These are phyloP conservation scores for Mus spicilegus DNA, from an alignment of 2,113 vertebrate genomes.

Conservation along the genomic window DNA sequence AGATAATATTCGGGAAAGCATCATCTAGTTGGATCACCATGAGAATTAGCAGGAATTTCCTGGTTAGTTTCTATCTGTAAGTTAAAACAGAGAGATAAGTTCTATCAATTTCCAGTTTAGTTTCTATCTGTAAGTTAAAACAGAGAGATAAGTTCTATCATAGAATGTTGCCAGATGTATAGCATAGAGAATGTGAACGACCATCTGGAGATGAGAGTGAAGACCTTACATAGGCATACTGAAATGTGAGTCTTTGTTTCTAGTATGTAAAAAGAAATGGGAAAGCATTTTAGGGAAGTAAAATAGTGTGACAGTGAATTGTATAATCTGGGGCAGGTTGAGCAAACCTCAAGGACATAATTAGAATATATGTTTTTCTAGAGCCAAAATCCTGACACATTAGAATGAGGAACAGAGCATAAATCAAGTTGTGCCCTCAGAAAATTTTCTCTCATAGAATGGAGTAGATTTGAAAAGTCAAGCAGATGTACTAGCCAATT, in stretches of 20 bases:
- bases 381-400: neutral
- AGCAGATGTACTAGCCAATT: neutral
- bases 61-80: neutral
- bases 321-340: neutral
- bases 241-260: slow-evolving; percentile 9
- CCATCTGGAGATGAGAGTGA: neutral
- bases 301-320: neutral
- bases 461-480: neutral
- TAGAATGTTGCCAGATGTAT: neutral
- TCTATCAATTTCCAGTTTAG: neutral
- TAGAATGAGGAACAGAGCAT: neutral
- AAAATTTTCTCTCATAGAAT: slow-evolving; percentile 26
- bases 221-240: neutral
- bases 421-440: neutral
- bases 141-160: neutral
- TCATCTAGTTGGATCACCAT: neutral
- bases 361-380: neutral
- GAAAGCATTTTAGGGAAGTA: neutral
- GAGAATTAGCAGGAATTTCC: neutral
- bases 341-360: neutral
- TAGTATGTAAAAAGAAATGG: neutral
- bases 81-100: neutral
- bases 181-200: neutral
- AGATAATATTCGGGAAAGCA: slow-evolving; percentile 25
- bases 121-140: neutral